Percentiles rank a stretch among this genome's conserved stretches.
Conservation (phyloP, 2,113 vertebrate species). For the Aviceda subcristata region DNA sequence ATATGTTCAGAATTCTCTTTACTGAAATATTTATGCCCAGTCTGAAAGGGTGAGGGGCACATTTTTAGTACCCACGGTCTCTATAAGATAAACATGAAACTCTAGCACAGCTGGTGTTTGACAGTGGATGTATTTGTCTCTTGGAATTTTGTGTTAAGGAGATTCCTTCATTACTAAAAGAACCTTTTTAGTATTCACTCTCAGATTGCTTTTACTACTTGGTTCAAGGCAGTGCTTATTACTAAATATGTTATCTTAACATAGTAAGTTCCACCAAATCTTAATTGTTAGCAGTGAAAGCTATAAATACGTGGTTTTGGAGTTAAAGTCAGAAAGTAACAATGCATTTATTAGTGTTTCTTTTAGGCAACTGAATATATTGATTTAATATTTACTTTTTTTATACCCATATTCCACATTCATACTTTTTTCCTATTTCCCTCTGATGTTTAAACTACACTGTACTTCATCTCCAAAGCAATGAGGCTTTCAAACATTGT, state of each 20-base stretch:
- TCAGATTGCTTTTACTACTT: slow-evolving; percentile 56
- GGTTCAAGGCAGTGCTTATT: slow-evolving; percentile 29
- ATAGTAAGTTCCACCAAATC: not conserved
- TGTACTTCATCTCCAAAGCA: not conserved
- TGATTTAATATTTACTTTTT: not conserved
- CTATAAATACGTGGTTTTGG: not conserved
- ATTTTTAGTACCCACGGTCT: slow-evolving; percentile 53
- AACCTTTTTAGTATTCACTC: slow-evolving; percentile 61
- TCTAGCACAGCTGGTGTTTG: slow-evolving; percentile 66
- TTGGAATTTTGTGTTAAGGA: slow-evolving; percentile 59
- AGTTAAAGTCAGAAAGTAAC: not conserved
- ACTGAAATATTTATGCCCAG: slow-evolving; percentile 60
- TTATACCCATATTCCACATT: not conserved
- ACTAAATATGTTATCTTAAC: slow-evolving; percentile 13
- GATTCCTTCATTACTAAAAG: slow-evolving; percentile 63
- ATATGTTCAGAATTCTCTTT: slow-evolving; percentile 44
- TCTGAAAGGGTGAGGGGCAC: slow-evolving; percentile 33
- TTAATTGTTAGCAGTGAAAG: not conserved
- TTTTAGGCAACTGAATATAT: not conserved
- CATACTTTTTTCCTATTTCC: not conserved
- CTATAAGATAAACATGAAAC: slow-evolving; percentile 61
- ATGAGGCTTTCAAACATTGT: not conserved
- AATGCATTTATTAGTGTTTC: not conserved
- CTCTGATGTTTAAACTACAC: not conserved
- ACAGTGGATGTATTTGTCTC: slow-evolving; percentile 68